A percentile compares a stretch with the other conserved stretches of the same genome.
These are phyloP conservation scores for Cydia amplana DNA, from an alignment of 1,140 invertebrate species.

Conservation along the genomic window DNA sequence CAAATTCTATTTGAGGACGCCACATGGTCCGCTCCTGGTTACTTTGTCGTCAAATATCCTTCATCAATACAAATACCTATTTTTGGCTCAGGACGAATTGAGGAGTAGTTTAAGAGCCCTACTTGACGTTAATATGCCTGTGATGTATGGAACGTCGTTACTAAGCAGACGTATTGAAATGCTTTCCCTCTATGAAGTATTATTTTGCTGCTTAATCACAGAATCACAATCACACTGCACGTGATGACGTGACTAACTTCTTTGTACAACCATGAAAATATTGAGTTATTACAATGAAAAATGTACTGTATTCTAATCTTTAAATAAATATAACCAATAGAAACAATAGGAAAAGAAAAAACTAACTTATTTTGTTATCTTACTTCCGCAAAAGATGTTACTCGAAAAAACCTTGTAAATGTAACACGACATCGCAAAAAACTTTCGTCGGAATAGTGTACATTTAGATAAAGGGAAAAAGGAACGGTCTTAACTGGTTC, in stretches of 20 bases:
- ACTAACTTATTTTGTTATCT: constrained; percentile 63
- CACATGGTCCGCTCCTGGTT: constrained; percentile 70
- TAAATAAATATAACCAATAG: constrained; percentile 61
- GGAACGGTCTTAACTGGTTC: constrained; percentile 69
- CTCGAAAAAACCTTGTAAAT: constrained; percentile 58
- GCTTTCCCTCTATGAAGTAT: constrained; percentile 60
- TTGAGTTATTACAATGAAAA: constrained; percentile 47
- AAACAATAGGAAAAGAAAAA: constrained; percentile 59
- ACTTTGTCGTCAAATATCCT: constrained; percentile 70
- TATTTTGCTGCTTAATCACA: constrained; percentile 39
- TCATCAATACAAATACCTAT: constrained; percentile 69
- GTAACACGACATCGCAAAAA: constrained; percentile 52
- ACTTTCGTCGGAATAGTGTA: constrained; percentile 52
- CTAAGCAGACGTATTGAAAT: constrained; percentile 59
- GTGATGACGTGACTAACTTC: constrained; percentile 45
- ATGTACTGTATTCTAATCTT: constrained; percentile 55
- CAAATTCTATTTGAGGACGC: constrained; percentile 67
- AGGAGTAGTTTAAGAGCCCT: constrained; percentile 63
- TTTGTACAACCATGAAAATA: constrained; percentile 44
- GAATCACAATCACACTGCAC: no score
- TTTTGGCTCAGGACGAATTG: constrained; percentile 63
- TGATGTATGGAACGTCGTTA: constrained; percentile 69
- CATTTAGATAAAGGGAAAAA: constrained; percentile 60
- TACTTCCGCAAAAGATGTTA: constrained; percentile 49
- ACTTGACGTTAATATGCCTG: constrained; percentile 69